Evolutionary conservation across 2,797 vertebrate genomes (phyloP), one percentile per base, ranked within the genome.

Genomic region (Phataginus tricuspis): DNA sequence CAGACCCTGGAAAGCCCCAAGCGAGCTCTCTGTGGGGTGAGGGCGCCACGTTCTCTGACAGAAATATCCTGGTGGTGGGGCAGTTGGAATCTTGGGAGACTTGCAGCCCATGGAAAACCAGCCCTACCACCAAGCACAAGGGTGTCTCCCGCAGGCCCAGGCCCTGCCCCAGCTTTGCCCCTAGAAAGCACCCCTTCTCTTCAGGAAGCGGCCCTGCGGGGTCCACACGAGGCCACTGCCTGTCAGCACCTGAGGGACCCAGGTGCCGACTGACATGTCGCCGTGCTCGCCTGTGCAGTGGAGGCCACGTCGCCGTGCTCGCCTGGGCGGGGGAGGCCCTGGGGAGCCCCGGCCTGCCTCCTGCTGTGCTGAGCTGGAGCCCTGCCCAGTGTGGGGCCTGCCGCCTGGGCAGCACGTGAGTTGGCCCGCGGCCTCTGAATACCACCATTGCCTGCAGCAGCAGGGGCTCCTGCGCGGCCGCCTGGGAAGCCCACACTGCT

Each of bases 61-160:
- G 96, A 96, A 96, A 95, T 11, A 34, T 71, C 90, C 87, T 96
- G 85, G 89, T 19, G 94, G 95, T 42, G 75, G 83, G 83, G 31
- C 53, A 79, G 95, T 8, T 87, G 94, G 93, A 91, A 97, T 93
- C 82, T 95, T 94, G 86, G 95, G 80, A 95, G 97, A 95, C 74
- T 51, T 53, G 77, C 94, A 79, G 94, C 66, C 94, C 79, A 59
- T 29, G 90, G 82, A 90, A n/a, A 29, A 63, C 1, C 12, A 51
- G 13, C 34, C 37, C 61, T 66, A 4, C 7, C 4, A 29, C 72
- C 75, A 12, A n/a, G 57, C 25, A 11, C 14, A 34, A 25, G 2
- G 27, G 4, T 34, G 11, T 4, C 34, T 37, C 14, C 53, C 4
- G 1, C 37, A 1, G 34, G 61, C 29, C 37, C 5, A 10, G 42